Evolutionary conservation across 2,797 vertebrate species (phyloP).

Genomic region (Astyanax mexicanus): DNA sequence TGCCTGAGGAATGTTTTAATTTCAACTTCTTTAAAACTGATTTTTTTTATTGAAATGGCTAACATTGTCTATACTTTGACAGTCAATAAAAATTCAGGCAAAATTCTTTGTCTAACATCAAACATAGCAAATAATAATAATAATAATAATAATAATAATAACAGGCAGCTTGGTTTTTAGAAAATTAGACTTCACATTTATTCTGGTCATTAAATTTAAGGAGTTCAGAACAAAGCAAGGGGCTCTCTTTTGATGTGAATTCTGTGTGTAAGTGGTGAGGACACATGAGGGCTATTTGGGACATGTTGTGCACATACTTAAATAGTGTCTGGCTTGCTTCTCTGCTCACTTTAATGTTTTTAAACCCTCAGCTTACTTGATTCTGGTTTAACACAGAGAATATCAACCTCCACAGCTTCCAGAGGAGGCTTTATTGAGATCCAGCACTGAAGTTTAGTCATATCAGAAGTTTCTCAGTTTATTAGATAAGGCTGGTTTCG

Average conservation of each 20-base stretch:
- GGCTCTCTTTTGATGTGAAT: background rate
- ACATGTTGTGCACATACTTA: background rate
- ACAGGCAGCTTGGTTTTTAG: too few species aligned
- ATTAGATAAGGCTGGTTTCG: slow-evolving; percentile 10
- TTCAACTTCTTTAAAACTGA: too few species aligned
- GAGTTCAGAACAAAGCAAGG: background rate
- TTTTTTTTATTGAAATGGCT: too few species aligned
- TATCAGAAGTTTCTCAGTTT: slow-evolving; percentile 30
- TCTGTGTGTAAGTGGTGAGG: background rate
- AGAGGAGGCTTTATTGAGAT: slow-evolving; percentile 27
- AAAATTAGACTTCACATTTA: background rate
- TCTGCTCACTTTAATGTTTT: slow-evolving; percentile 3
- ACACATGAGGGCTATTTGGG: slow-evolving; percentile 1
- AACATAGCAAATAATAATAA: too few species aligned
- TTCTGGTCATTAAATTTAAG: background rate
- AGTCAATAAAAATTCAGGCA: too few species aligned
- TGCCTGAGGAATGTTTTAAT: too few species aligned
- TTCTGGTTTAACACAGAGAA: slow-evolving; percentile 27
- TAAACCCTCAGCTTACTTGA: slow-evolving; percentile 38
- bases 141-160: too few species aligned
- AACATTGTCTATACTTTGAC: too few species aligned
- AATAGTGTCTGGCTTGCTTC: slow-evolving; percentile 18
- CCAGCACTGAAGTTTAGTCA: slow-evolving; percentile 19
- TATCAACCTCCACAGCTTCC: background rate
- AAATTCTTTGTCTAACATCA: background rate